Percentiles rank a stretch among this genome's conserved stretches.
These are phyloP conservation scores for Gymnobelideus leadbeateri DNA, from an alignment of 2,113 vertebrate genomes.

Conservation along the genomic window DNA sequence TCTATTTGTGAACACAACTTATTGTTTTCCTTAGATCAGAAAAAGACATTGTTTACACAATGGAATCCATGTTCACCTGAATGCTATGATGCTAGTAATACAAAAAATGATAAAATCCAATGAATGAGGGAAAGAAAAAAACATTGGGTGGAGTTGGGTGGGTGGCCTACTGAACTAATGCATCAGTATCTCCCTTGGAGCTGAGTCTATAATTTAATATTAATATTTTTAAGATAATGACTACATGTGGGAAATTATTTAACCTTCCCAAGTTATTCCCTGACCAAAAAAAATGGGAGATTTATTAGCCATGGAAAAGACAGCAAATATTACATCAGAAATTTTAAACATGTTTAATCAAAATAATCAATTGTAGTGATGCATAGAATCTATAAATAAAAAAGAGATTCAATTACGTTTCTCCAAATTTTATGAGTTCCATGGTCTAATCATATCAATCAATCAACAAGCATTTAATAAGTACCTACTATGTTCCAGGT, in stretches of 20 bases:
- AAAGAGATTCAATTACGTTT: constrained; percentile 49
- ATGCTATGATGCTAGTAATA: background rate
- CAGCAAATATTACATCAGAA: constrained; percentile 77
- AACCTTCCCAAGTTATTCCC: constrained; percentile 78
- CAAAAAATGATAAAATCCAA: background rate
- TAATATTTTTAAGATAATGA: too few relatives aligned
- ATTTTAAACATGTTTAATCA: constrained; percentile 76
- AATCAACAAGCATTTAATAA: constrained; percentile 38
- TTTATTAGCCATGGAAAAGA: constrained; percentile 82
- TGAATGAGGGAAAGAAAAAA: background rate
- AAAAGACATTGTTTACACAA: background rate
- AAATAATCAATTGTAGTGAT: constrained; percentile 70
- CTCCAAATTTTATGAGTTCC: constrained; percentile 1
- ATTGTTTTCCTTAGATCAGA: background rate
- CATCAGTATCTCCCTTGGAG: too few relatives aligned
- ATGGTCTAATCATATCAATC: constrained; percentile 3
- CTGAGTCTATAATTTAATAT: too few relatives aligned
- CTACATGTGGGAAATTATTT: constrained; percentile 84
- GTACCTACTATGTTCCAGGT: background rate
- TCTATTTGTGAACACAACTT: background rate
- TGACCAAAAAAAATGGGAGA: constrained; percentile 58
- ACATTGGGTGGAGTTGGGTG: too few relatives aligned
- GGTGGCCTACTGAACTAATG: too few relatives aligned
- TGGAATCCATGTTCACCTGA: background rate
- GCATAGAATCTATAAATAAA: constrained; percentile 65